phyloP scores from a whole-genome alignment of 2,888 invertebrate genomes.

The Anorthoa munda region DNA sequence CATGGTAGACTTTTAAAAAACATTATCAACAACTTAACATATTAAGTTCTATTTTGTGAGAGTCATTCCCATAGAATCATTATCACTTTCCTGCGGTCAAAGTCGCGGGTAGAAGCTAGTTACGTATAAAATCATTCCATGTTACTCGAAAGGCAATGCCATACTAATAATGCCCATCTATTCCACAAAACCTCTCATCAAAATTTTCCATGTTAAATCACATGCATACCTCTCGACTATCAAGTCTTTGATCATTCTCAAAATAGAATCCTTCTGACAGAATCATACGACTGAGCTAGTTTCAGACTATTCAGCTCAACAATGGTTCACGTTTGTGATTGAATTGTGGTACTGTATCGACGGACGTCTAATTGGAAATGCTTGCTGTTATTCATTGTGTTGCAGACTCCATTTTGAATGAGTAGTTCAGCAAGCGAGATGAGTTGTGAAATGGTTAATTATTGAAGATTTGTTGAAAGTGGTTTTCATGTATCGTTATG shows the following conservation, averaged over 20 bases:
- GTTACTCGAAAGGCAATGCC: not conserved
- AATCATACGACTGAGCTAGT: conserved; percentile 39
- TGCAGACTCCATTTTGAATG: not conserved
- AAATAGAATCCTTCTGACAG: conserved; percentile 43
- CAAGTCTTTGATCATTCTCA: conserved; percentile 73
- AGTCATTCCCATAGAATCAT: no score
- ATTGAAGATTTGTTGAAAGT: not conserved
- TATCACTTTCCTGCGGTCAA: no score
- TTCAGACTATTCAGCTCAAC: conserved; percentile 50
- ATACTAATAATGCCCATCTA: not conserved
- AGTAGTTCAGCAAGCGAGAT: conserved; percentile 2
- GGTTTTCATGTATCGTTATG: not conserved
- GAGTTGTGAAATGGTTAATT: not conserved
- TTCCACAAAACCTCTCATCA: not conserved
- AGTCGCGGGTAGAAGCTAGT: no score
- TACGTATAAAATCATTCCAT: no score
- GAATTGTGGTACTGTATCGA: conserved; percentile 64
- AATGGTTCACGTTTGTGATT: conserved; percentile 54
- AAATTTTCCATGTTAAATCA: conserved; percentile 31
- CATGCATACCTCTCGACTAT: conserved; percentile 28
- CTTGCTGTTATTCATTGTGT: conserved; percentile 54
- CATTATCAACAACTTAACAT: no score
- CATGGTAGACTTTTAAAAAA: no score
- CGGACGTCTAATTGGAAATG: conserved; percentile 67
- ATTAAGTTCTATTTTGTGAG: no score